These are phyloP conservation scores for Dorcus hopei DNA, from an alignment of 2,888 invertebrate species.

Conservation along the genomic window DNA sequence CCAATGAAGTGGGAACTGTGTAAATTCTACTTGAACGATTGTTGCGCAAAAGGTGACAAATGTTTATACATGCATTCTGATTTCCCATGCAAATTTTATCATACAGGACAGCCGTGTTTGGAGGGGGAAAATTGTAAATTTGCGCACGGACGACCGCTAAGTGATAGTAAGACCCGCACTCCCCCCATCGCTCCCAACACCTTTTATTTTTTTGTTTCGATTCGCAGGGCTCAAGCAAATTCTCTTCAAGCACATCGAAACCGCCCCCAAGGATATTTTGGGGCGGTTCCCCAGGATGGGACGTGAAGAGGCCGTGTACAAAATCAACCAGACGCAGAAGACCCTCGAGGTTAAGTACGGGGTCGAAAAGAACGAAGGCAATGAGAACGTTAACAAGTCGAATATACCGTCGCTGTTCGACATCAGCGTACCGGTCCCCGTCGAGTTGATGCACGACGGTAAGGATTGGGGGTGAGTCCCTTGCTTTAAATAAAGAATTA, in stretches of 20 bases:
- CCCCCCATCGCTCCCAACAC: neutral
- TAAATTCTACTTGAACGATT: constrained; percentile 94
- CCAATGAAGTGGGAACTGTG: constrained; percentile 90
- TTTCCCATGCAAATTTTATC: constrained; percentile 96
- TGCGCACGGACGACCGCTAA: constrained; percentile 84
- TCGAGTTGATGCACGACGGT: constrained; percentile 33
- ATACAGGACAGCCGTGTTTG: constrained; percentile 85
- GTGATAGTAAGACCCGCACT: constrained; percentile 56
- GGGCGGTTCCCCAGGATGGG: constrained; percentile 85
- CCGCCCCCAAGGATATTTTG: constrained; percentile 85
- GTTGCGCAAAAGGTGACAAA: constrained; percentile 92
- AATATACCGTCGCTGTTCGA: constrained; percentile 45
- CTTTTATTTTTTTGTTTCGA: neutral
- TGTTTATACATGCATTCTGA: constrained; percentile 96
- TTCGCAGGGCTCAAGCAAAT: constrained; percentile 44
- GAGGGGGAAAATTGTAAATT: constrained; percentile 83
- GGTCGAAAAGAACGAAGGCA: constrained; percentile 17
- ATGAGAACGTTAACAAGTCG: constrained; percentile 27
- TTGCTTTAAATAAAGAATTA: too few species aligned
- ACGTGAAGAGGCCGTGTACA: constrained; percentile 66
- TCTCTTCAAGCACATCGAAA: constrained; percentile 73
- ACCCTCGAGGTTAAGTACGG: constrained; percentile 50
- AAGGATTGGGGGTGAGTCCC: neutral
- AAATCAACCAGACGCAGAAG: constrained; percentile 53
- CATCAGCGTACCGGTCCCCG: constrained; percentile 41